These are phyloP conservation scores for Pao palembangensis DNA, from an alignment of 2,113 vertebrate genomes.

Conservation along the genomic window DNA sequence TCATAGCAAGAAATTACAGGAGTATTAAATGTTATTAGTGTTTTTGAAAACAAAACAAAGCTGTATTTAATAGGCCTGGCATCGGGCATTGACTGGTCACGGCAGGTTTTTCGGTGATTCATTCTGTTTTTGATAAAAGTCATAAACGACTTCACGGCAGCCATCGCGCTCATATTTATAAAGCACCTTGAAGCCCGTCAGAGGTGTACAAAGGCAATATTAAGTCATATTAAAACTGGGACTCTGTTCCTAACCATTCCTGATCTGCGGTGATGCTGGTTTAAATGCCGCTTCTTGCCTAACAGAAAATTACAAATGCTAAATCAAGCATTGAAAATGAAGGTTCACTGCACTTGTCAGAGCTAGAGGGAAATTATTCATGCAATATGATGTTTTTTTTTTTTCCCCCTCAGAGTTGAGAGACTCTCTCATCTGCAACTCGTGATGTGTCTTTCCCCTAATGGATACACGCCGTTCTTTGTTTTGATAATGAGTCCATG, in stretches of 20 bases:
- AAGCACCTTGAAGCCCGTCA: conserved; percentile 13
- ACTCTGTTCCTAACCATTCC: conserved; percentile 47
- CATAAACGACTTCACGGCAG: conserved; percentile 17
- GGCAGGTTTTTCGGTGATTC: not conserved
- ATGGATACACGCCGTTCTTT: conserved; percentile 38
- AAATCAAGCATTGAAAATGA: conserved; percentile 69
- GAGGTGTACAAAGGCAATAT: conserved; percentile 42
- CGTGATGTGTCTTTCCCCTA: conserved; percentile 36
- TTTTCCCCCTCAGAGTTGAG: conserved; percentile 44
- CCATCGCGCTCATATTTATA: conserved; percentile 11
- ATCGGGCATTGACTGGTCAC: too few relatives aligned
- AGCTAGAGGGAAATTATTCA: conserved; percentile 61
- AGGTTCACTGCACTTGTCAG: conserved; percentile 63
- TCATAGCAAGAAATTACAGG: too few relatives aligned
- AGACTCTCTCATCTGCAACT: conserved; percentile 45
- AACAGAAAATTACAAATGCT: conserved; percentile 68
- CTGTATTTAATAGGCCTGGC: too few relatives aligned
- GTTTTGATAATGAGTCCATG: conserved; percentile 38
- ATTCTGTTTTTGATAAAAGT: not conserved
- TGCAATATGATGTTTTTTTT: conserved; percentile 50
- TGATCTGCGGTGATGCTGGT: conserved; percentile 45
- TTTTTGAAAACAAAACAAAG: too few relatives aligned
- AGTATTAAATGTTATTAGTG: too few relatives aligned
- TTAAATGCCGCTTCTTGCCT: conserved; percentile 58
- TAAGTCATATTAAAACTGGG: conserved; percentile 55